These are phyloP conservation scores for Pteropus rufus DNA, from an alignment of 2,797 vertebrate genomes.

Conservation along the genomic window DNA sequence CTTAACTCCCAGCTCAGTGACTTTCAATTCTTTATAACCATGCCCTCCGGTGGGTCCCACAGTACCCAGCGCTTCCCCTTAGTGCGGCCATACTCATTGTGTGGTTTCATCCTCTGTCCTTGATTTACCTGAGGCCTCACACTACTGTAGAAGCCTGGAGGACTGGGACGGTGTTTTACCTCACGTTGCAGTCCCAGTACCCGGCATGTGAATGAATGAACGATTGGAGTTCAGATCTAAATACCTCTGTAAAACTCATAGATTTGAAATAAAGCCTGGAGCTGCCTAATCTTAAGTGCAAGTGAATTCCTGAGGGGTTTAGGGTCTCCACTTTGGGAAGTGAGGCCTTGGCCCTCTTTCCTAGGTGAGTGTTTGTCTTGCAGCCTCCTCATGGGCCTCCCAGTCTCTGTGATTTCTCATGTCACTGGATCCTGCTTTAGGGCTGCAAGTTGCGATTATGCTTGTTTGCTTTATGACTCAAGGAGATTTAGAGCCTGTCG, in stretches of 20 bases:
- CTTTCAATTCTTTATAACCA: background rate
- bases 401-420: background rate
- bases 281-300: background rate
- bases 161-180: background rate
- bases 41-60: background rate
- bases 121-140: background rate
- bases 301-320: background rate
- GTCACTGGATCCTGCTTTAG: background rate
- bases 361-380: background rate
- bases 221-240: background rate
- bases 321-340: background rate
- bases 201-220: background rate
- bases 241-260: background rate
- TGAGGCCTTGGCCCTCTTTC: background rate
- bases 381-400: background rate
- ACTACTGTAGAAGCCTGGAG: background rate
- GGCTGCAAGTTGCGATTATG: background rate
- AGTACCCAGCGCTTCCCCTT: rapidly evolving
- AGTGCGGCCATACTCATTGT: rapidly evolving
- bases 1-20: background rate
- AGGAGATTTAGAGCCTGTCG: background rate
- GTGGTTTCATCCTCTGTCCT: background rate
- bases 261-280: background rate
- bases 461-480: background rate
- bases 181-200: background rate